Conservation (phyloP, 2,888 invertebrate genomes). For the Tanytarsus gracilentus region DNA sequence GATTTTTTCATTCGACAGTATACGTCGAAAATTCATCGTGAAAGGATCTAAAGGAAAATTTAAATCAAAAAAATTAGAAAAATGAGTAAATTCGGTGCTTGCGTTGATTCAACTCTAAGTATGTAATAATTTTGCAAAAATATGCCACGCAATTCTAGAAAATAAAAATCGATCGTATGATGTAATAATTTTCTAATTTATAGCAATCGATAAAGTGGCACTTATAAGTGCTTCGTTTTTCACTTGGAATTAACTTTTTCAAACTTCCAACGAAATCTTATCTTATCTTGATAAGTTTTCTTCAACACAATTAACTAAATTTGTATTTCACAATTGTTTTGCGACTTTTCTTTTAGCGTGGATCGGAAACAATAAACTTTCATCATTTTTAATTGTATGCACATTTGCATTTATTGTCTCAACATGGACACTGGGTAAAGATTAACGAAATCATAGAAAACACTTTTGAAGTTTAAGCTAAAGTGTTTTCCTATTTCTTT, state of each 20-base stretch:
- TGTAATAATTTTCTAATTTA: too few relatives aligned
- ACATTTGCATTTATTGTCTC: conserved; percentile 46
- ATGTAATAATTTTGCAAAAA: background rate
- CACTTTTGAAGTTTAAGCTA: conserved; percentile 34
- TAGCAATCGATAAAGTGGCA: too few relatives aligned
- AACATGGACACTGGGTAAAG: conserved; percentile 46
- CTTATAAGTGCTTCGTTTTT: too few relatives aligned
- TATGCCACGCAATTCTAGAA: background rate
- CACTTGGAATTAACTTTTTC: too few relatives aligned
- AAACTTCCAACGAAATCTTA: background rate
- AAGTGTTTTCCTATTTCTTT: background rate
- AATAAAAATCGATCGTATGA: background rate
- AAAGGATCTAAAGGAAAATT: background rate
- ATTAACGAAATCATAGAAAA: conserved; percentile 39
- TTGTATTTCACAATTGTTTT: too few relatives aligned
- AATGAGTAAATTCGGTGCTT: conserved; percentile 13
- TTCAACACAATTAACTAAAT: background rate
- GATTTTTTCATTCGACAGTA: background rate
- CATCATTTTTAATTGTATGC: conserved; percentile 39
- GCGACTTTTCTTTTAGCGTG: conserved; percentile 13
- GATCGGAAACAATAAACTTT: conserved; percentile 38
- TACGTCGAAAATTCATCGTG: background rate
- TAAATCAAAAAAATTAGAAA: background rate
- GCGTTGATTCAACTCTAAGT: conserved; percentile 16
- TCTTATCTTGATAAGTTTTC: background rate